phyloP scores from a whole-genome alignment of 1,140 invertebrate genomes.

The Patella vulgata region DNA sequence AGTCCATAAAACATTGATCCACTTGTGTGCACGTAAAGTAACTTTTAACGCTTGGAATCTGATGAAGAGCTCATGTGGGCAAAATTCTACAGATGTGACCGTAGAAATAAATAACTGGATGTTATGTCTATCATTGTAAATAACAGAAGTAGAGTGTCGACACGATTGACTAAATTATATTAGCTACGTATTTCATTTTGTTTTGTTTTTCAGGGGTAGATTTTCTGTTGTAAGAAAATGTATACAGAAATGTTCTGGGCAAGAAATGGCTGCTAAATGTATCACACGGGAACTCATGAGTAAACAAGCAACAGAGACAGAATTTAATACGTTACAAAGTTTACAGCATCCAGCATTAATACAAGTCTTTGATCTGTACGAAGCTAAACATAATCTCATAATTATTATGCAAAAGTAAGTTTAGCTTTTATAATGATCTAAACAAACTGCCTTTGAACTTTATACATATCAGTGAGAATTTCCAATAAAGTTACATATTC shows the following conservation, averaged over 20 bases:
- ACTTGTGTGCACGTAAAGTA: too few relatives aligned
- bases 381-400: slow-evolving; percentile 78
- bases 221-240: slow-evolving; percentile 66
- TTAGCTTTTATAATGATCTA: too few relatives aligned
- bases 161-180: too few relatives aligned
- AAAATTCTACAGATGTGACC: too few relatives aligned
- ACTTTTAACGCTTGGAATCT: too few relatives aligned
- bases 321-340: slow-evolving; percentile 76
- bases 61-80: too few relatives aligned
- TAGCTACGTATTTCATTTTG: too few relatives aligned
- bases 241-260: slow-evolving; percentile 73
- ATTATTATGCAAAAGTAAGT: slow-evolving; percentile 82
- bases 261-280: slow-evolving; percentile 82
- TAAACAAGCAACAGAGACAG: slow-evolving; percentile 69
- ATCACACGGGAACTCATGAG: slow-evolving; percentile 73
- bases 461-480: neutral
- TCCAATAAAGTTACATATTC: too few relatives aligned
- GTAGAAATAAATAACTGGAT: too few relatives aligned
- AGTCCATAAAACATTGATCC: too few relatives aligned
- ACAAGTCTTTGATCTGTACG: slow-evolving; percentile 78
- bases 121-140: too few relatives aligned
- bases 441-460: neutral
- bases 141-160: too few relatives aligned
- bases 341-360: slow-evolving; percentile 78
- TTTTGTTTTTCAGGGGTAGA: slow-evolving; percentile 71